Evolutionary conservation across 2,888 invertebrate species (phyloP).

Genomic region (Automeris io): DNA sequence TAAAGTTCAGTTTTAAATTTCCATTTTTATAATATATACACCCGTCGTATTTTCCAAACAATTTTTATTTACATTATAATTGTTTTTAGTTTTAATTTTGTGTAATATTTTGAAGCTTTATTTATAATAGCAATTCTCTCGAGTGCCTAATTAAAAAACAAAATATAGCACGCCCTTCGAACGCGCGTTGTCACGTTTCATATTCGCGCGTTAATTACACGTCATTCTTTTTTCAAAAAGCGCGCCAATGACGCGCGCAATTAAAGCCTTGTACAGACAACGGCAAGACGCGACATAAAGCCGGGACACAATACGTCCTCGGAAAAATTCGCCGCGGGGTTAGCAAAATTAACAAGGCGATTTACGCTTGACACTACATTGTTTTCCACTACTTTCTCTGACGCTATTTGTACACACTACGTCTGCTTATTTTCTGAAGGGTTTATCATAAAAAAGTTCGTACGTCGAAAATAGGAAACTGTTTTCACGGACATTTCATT

Average conservation of each 20-base stretch:
- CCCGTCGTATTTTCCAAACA: too few species aligned
- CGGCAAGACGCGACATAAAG: slow-evolving; percentile 75
- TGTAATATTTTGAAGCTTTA: too few species aligned
- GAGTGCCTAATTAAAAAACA: slow-evolving; percentile 71
- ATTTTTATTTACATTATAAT: too few species aligned
- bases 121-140: too few species aligned
- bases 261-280: slow-evolving; percentile 76
- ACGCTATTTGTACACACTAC: slow-evolving; percentile 21
- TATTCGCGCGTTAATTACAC: slow-evolving; percentile 77
- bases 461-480: slow-evolving; percentile 17
- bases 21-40: too few species aligned
- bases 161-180: slow-evolving; percentile 66
- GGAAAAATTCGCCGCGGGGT: slow-evolving; percentile 75
- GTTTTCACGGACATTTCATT: slow-evolving; percentile 13
- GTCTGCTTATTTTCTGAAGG: background rate
- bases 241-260: slow-evolving; percentile 76
- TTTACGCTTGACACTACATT: slow-evolving; percentile 76
- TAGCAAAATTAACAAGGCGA: slow-evolving; percentile 77
- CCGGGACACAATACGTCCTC: slow-evolving; percentile 75
- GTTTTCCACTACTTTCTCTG: slow-evolving; percentile 63
- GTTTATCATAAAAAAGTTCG: background rate
- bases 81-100: too few species aligned
- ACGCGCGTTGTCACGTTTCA: slow-evolving; percentile 75
- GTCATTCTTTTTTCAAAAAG: slow-evolving; percentile 77
- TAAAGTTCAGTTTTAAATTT: slow-evolving; percentile 13